Base-by-base conservation (phyloP, 2,888 invertebrate genomes). In the Nymphalis c-album region DNA sequence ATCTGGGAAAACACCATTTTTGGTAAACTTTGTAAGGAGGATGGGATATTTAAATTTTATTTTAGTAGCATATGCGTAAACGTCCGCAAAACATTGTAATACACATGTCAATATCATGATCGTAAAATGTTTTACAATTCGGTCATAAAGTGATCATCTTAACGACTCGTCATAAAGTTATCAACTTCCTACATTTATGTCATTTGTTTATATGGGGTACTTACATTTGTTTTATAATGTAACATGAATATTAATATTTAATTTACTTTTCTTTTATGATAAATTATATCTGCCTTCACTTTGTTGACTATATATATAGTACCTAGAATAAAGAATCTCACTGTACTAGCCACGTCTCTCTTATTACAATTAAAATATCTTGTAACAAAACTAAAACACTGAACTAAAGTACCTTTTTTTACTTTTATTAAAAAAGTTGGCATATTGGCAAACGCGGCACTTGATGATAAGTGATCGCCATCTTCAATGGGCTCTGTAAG, bases 151-250 rank as follows among this genome's bases (percentile, higher is more conserved):
- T 50, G 67, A 68, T 71, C 67, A 59, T 57, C 60, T 53, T 61
- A 72, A 72, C 69, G 69, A 70, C 62, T 46, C 48, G 64, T 61
- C 69, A 63, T 69, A 72, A 72, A 72, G 63, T 69, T 67, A 60
- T 67, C 60, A 63, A 55, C 60, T 50, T 22, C 57, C 35, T 16
- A 63, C 51, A 26, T 59, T 59, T 51, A 51, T 51, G 16, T 22
- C 16, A 13, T 51, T 16, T 22, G 16, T n/a, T 50, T 18, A 18
- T 18, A 50, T 20, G 18, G 2, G n/a, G 18, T 18, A 20, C 18
- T 50, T 50, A 18, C 18, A 31, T 64, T 20, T 18, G 59, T 7
- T 51, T 45, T 20, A 13, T 40, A 16, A 45, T 59, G 45, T 26
- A 51, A 40, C 59, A 60, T 51, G 46, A 51, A 45, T 3, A 40